Base-by-base conservation (phyloP, 2,888 invertebrate genomes). In the Drosophila cognata region DNA sequence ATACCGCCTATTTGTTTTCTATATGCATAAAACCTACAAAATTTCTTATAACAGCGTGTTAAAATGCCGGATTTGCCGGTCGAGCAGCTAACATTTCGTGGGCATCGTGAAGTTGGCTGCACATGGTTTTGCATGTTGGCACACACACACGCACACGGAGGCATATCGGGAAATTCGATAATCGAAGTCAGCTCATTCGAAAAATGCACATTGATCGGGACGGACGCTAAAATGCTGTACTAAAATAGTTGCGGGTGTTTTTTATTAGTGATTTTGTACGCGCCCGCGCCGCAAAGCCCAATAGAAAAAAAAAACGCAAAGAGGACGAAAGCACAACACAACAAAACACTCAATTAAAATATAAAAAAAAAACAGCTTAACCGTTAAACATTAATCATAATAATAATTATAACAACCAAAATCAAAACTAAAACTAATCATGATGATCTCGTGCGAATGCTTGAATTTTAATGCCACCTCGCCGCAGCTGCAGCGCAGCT, bases 401-500 rank as follows among this genome's bases (percentile, higher is more conserved):
- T 25, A 64, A 50, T 8, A 13, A 31, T n/a, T 43, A 21, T 16
- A 55, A 62, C 33, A 58, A 64, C 55, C 48, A 51, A 52, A 79
- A 65, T 50, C 64, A 62, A 67, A 72, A 73, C 59, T 46, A 55
- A 66, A 74, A 55, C 48, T 43, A 74, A 76, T 77, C 75, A 93
- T 92, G 92, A 84, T 92, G 87, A 91, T 92, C 80, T 95, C 95
- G 91, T 97, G 97, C 94, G 96, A 96, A 94, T 97, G 97, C 93
- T 93, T 96, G 90, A 97, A 97, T 94, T 89, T 92, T 82, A 82
- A 87, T 79, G 92, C 87, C 65, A 79, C 83, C 48, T 73, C 70
- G 50, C 71, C 76, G 48, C 81, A 73, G 62, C 68, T 79, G 79
- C 79, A 77, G 71, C 72, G 71, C 65, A 63, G 53, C 67, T 62